These are phyloP conservation scores for Gambusia affinis DNA, from an alignment of 2,113 vertebrate species.

Conservation along the genomic window DNA sequence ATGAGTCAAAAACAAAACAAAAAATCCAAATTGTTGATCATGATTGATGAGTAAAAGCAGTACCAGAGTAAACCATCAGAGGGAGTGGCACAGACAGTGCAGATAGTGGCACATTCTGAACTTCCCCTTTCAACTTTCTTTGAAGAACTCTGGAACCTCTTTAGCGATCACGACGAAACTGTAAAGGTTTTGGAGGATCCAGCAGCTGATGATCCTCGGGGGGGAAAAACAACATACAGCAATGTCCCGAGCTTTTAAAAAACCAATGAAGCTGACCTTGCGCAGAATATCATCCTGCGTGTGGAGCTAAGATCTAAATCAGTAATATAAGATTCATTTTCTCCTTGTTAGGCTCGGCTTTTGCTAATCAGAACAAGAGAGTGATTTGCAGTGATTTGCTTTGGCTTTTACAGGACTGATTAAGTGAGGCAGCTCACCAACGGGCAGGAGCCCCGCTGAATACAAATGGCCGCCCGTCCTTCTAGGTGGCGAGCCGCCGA, in stretches of 20 bases:
- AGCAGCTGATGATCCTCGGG: not conserved
- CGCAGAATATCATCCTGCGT: not conserved
- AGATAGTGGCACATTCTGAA: not conserved
- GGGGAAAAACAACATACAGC: not conserved
- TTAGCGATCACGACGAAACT: not conserved
- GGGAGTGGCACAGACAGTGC: too few relatives aligned
- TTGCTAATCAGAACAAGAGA: not conserved
- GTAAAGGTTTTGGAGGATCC: not conserved
- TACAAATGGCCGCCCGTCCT: constrained; percentile 1
- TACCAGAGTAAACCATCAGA: too few relatives aligned
- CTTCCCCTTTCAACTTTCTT: not conserved
- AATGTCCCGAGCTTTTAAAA: too few relatives aligned
- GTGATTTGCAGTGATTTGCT: constrained; percentile 2
- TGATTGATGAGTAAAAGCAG: too few relatives aligned
- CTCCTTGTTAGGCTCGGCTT: not conserved
- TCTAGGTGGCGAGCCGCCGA: not conserved
- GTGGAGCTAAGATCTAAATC: not conserved
- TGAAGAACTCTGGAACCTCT: not conserved
- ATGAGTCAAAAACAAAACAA: too few relatives aligned
- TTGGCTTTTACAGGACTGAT: constrained; percentile 19
- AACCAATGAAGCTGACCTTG: too few relatives aligned
- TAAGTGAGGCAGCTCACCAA: not conserved
- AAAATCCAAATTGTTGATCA: too few relatives aligned
- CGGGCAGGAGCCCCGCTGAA: not conserved
- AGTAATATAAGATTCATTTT: not conserved